A percentile compares a stretch with the other conserved stretches of the same genome.
Evolutionary conservation across 2,113 vertebrate genomes (phyloP).

Genomic region (Elachura formosa): DNA sequence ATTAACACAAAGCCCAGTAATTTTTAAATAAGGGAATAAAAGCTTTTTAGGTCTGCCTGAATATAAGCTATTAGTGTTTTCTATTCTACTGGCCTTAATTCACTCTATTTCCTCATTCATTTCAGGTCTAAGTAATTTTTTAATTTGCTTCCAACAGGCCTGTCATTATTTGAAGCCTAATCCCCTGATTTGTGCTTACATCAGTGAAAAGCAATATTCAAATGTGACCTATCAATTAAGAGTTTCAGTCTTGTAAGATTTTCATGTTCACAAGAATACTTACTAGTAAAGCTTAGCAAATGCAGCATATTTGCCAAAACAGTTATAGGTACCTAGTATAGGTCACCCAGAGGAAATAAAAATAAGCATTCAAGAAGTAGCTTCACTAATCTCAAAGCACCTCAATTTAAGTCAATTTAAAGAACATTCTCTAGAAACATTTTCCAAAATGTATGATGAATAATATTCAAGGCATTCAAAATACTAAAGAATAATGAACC

Average conservation of each 20-base stretch:
- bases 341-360: not conserved
- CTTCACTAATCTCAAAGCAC: not conserved
- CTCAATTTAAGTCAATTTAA: not conserved
- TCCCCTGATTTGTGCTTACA: not conserved
- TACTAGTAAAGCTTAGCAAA: not conserved
- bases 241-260: not conserved
- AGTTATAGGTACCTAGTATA: not conserved
- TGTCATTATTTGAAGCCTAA: conserved; percentile 15
- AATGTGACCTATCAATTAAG: not conserved
- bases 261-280: not conserved
- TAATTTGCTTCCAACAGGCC: not conserved
- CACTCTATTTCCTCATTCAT: not conserved
- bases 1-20: not conserved
- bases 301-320: not conserved
- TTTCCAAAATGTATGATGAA: not conserved
- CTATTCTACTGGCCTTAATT: not conserved
- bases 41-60: not conserved
- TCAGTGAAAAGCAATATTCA: not conserved
- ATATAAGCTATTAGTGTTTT: not conserved
- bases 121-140: not conserved
- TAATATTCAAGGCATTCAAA: not conserved
- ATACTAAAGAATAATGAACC: not conserved
- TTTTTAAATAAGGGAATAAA: conserved; percentile 3
- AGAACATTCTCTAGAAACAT: not conserved
- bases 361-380: not conserved